Evolutionary conservation across 2,113 vertebrate genomes (phyloP), one percentile per base, ranked within the genome.

Genomic region (Tiliqua scincoides): DNA sequence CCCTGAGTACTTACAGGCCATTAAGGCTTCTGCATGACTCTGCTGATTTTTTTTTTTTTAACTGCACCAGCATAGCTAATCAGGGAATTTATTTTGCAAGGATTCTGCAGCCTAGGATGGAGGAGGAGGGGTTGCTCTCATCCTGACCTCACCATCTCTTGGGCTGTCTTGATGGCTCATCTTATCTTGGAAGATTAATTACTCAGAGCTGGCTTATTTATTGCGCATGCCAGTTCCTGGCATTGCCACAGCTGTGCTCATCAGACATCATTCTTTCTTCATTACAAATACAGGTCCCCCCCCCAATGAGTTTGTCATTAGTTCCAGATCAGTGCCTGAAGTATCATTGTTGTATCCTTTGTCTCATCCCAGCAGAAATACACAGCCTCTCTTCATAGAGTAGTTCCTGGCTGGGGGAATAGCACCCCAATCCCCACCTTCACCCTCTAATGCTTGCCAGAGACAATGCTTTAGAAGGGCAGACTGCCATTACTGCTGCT

Each of bases 121-220:
- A 30, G 14, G 48, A 68, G 48, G 21, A 32, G 32, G 75, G 75
- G 30, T 9, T 37, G 81, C n/a, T 72, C 27, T 67, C 37, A 71
- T 17, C 21, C 32, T 18, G 23, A 71, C 67, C 48, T 48, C 9
- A 2, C 17, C 68, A 72, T 37, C 52, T 57, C 25, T 59, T 30
- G 30, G 4, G 12, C 3, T 9, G 21, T 20, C 25, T 32, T 27
- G 67, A 54, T 71, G 30, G 30, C 67, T 79, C 30, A 27, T 72
- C 67, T 27, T 78, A 21, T 72, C 85, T 35, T 4, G 27, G 32
- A 61, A 57, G 30, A 52, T 80, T 65, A 62, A 86, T 86, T 63
- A 79, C 85, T 80, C 54, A 80, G 77, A 32, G 37, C 1, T 21
- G 14, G 67, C 14, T 86, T 80, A 78, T 80, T 86, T 27, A 86